Percentiles rank a stretch among this genome's conserved stretches.
Conservation (phyloP, 30 jellyfish, hydroid and myxozoan genomes). For the Pelagia noctiluca region DNA sequence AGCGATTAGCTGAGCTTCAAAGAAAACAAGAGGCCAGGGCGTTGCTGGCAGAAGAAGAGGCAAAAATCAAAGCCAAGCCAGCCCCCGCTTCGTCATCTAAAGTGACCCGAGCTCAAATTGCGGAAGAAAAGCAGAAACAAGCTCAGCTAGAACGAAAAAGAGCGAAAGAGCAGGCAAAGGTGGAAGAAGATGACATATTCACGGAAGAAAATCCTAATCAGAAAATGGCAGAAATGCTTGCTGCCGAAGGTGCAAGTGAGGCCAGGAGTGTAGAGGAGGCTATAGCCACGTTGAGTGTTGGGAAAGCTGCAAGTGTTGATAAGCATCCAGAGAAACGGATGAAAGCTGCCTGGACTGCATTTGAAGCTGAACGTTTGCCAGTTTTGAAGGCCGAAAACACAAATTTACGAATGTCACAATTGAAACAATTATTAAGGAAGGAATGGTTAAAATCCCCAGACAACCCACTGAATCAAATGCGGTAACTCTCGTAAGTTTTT, state of each 20-base stretch:
- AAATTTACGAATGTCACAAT: constrained; percentile 77
- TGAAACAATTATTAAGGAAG: constrained; percentile 78
- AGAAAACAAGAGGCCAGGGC: constrained; percentile 75
- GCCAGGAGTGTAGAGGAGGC: constrained; percentile 91
- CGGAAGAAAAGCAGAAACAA: constrained; percentile 53
- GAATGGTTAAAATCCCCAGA: constrained; percentile 93
- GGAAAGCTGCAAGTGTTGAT: constrained; percentile 41
- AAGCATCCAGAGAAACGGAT: constrained; percentile 88
- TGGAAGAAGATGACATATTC: constrained; percentile 28
- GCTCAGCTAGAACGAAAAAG: constrained; percentile 17
- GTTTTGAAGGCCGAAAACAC: constrained; percentile 85
- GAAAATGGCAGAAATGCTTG: constrained; percentile 78
- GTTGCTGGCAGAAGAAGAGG: constrained; percentile 80
- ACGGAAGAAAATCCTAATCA: constrained; percentile 86
- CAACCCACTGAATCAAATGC: constrained; percentile 84
- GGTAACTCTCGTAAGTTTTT: too few relatives aligned
- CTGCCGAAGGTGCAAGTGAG: constrained; percentile 81
- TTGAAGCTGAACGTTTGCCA: constrained; percentile 80
- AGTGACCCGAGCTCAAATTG: constrained; percentile 86
- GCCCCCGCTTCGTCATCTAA: constrained; percentile 48
- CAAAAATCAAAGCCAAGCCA: constrained; percentile 23
- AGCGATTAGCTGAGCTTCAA: constrained; percentile 62
- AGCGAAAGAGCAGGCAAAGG: constrained; percentile 51
- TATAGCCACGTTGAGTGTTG: constrained; percentile 69
- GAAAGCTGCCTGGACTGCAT: constrained; percentile 92